Percentiles rank a stretch among this genome's conserved stretches.
Conservation (phyloP, 2,113 vertebrate genomes). For the Coturnix japonica region DNA sequence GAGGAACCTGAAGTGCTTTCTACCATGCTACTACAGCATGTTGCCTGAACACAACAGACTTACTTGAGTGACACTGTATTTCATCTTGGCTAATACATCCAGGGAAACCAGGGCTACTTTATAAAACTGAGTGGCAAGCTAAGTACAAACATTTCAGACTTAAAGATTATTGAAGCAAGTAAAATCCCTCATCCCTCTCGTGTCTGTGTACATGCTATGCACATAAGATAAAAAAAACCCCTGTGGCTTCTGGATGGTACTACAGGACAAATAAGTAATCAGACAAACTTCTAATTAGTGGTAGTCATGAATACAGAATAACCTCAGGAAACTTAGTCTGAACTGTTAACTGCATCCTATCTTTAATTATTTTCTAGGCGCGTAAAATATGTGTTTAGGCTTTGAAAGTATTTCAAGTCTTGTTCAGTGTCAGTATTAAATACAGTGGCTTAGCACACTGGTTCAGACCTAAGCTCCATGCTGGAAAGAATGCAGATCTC, state of each 20-base stretch:
- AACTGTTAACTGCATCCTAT: slow-evolving; percentile 22
- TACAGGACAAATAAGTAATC: slow-evolving; percentile 19
- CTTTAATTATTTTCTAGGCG: slow-evolving; percentile 8
- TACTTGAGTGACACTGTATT: neutral
- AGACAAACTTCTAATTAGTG: slow-evolving; percentile 12
- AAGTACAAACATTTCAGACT: neutral
- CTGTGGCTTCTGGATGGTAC: neutral
- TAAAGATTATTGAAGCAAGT: neutral
- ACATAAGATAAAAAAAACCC: neutral
- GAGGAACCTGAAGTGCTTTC: neutral
- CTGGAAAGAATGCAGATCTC: neutral
- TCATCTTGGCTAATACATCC: neutral
- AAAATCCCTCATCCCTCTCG: neutral
- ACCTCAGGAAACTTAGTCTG: slow-evolving; percentile 9
- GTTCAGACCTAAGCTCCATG: neutral
- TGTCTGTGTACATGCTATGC: neutral
- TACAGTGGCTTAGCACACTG: neutral
- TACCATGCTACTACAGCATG: neutral
- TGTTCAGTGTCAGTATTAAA: neutral
- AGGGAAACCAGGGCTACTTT: neutral
- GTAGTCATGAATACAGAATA: neutral
- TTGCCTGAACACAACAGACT: neutral
- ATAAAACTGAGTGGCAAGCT: neutral
- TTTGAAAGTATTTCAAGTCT: slow-evolving; percentile 1
- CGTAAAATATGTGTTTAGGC: neutral